Evolutionary conservation across 92 coral and sea anemone species (phyloP).

Genomic region (Nematostella vectensis): DNA sequence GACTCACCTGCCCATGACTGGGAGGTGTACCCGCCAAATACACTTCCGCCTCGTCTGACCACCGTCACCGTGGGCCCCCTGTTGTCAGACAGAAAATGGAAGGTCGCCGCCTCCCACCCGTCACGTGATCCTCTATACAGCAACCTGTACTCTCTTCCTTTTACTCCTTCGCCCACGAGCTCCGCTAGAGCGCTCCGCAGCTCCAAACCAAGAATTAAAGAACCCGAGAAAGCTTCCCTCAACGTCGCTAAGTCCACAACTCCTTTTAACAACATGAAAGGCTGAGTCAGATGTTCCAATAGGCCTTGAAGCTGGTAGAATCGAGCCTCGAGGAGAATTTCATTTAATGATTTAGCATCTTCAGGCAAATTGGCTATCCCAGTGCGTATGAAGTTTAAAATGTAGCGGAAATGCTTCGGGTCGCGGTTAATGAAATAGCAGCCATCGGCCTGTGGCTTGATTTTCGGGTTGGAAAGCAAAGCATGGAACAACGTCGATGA

Average conservation of each 20-base stretch:
- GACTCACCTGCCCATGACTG: constrained; percentile 22
- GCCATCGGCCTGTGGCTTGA: not conserved
- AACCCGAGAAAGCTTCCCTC: constrained; percentile 9
- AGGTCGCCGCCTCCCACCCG: constrained; percentile 19
- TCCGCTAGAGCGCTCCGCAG: not conserved
- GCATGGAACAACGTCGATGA: not conserved
- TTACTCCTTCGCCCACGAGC: constrained; percentile 5
- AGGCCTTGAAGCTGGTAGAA: constrained; percentile 33
- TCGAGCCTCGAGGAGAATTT: constrained; percentile 40
- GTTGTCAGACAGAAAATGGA: constrained; percentile 20
- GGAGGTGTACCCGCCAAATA: constrained; percentile 26
- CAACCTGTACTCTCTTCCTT: not conserved
- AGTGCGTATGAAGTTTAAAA: constrained; percentile 38
- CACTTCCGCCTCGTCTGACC: constrained; percentile 13
- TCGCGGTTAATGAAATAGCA: constrained; percentile 43
- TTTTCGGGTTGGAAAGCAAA: constrained; percentile 2
- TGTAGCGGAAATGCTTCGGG: constrained; percentile 37
- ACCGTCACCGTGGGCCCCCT: constrained; percentile 14
- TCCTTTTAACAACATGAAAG: constrained; percentile 9
- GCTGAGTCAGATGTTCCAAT: constrained; percentile 11
- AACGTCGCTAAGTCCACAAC: not conserved
- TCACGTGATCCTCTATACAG: constrained; percentile 30
- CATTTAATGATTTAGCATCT: constrained; percentile 24
- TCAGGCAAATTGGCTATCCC: constrained; percentile 23
- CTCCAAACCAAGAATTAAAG: constrained; percentile 11